Percentiles rank a stretch among this genome's conserved stretches.
phyloP scores from a whole-genome alignment of 2,888 invertebrate genomes.

The Prosapia bicincta region DNA sequence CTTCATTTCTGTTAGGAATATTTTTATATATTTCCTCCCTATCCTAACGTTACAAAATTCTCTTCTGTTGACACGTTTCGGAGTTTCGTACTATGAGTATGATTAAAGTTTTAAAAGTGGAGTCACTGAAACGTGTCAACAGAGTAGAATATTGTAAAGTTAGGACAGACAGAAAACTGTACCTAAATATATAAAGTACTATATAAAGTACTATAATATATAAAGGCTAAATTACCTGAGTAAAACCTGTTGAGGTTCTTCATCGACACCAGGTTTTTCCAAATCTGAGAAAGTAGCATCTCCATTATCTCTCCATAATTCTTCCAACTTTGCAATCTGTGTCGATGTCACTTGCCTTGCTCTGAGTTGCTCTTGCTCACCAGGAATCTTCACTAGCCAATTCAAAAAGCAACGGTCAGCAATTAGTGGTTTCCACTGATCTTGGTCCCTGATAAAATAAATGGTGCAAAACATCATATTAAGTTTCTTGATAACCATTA shows the following conservation, averaged over 20 bases:
- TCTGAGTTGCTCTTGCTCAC: slow-evolving; percentile 92
- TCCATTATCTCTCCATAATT: slow-evolving; percentile 97
- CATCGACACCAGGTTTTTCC: slow-evolving; percentile 96
- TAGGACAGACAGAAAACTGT: no score
- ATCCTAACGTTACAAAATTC: no score
- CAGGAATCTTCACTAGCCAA: slow-evolving; percentile 97
- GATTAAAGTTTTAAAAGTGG: no score
- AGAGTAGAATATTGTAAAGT: no score
- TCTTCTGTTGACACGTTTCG: no score
- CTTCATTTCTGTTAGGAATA: no score
- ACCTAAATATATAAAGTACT: no score
- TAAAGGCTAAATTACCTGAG: slow-evolving; percentile 41
- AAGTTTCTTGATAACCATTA: neutral
- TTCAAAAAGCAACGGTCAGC: slow-evolving; percentile 93
- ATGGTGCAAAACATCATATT: neutral
- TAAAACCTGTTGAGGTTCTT: slow-evolving; percentile 90
- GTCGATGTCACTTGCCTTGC: slow-evolving; percentile 96
- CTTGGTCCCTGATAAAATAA: slow-evolving; percentile 69
- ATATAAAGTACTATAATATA: no score
- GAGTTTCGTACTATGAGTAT: no score
- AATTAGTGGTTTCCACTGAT: slow-evolving; percentile 98
- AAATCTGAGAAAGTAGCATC: slow-evolving; percentile 98
- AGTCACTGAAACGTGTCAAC: no score
- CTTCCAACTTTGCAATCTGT: slow-evolving; percentile 97
- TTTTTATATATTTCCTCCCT: no score